phyloP scores from a whole-genome alignment of 2,797 vertebrate species.

The Phaenicophaeus curvirostris region DNA sequence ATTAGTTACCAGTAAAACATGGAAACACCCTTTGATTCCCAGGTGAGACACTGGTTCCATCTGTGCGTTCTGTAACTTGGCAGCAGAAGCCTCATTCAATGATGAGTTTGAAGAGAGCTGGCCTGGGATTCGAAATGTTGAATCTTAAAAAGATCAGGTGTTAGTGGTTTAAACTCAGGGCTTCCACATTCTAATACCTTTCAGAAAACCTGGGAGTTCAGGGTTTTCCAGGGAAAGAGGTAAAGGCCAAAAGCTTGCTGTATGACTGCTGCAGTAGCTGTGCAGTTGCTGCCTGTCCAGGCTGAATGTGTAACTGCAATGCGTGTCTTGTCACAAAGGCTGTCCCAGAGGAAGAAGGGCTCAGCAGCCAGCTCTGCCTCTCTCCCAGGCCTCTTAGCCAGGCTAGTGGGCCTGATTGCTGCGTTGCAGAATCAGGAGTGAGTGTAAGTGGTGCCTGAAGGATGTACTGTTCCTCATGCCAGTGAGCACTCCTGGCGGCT shows the following conservation, averaged over 20 bases:
- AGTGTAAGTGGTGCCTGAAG: neutral
- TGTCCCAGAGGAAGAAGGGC: neutral
- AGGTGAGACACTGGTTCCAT: neutral
- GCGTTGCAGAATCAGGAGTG: neutral
- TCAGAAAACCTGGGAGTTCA: neutral
- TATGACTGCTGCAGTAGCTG: neutral
- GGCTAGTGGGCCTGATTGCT: neutral
- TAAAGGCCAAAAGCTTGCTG: neutral
- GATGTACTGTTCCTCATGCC: neutral
- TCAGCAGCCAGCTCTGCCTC: neutral
- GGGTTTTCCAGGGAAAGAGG: neutral
- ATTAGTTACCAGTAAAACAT: neutral
- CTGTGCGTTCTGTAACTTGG: neutral
- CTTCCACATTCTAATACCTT: neutral
- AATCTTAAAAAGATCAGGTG: neutral
- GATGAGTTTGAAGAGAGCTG: neutral
- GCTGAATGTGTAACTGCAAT: neutral
- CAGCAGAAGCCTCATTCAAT: neutral
- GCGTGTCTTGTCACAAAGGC: neutral
- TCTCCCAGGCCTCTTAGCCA: neutral
- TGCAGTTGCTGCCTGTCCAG: neutral
- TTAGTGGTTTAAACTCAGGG: neutral
- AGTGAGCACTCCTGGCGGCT: neutral
- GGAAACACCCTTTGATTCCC: neutral
- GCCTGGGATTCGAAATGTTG: neutral